phyloP scores from a whole-genome alignment of 2,888 invertebrate species.

The Laothoe populi region DNA sequence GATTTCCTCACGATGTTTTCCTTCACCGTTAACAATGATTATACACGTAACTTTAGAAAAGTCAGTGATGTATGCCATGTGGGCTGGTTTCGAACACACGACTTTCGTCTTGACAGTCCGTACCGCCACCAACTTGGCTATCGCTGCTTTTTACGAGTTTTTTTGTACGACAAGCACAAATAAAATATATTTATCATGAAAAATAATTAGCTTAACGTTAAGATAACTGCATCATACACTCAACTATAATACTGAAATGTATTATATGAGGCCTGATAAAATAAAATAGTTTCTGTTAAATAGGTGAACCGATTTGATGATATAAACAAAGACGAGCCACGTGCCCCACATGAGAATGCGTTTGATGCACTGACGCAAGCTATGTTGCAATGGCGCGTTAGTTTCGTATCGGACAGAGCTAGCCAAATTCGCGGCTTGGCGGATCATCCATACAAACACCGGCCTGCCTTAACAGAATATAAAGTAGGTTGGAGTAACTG shows the following conservation, averaged over 20 bases:
- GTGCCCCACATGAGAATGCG: constrained; percentile 28
- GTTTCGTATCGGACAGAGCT: constrained; percentile 22
- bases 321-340: constrained; percentile 26
- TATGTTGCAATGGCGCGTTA: constrained; percentile 25
- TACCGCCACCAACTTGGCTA: no score
- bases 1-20: no score
- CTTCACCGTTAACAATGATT: no score
- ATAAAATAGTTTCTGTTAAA: constrained; percentile 9
- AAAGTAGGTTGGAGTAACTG: constrained; percentile 15
- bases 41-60: no score
- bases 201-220: background rate
- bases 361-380: constrained; percentile 29
- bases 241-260: background rate
- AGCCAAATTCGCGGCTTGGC: constrained; percentile 20
- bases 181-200: no score
- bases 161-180: no score
- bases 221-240: background rate
- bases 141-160: no score
- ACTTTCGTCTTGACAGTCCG: no score
- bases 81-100: no score
- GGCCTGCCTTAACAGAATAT: constrained; percentile 26
- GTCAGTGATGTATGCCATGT: no score
- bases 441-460: constrained; percentile 12
- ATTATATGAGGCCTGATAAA: background rate
- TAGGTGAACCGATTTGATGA: constrained; percentile 24